Percentiles rank a stretch among this genome's conserved stretches.
Evolutionary conservation across 2,113 vertebrate genomes (phyloP).

Genomic region (Psammodynastes pulverulentus): DNA sequence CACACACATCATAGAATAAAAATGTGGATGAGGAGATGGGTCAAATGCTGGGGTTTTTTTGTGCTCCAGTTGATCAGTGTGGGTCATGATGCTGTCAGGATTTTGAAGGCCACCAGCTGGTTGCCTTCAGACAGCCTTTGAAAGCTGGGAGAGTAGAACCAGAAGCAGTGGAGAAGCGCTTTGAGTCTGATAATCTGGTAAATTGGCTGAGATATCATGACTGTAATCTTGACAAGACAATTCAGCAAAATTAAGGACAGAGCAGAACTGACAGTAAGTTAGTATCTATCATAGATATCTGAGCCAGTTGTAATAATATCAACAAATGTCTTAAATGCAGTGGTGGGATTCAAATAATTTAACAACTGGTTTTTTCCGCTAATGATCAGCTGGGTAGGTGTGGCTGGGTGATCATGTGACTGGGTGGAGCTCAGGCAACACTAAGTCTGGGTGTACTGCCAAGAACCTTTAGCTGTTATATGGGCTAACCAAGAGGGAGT

Average conservation of each 20-base stretch:
- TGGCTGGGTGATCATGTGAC: too few relatives aligned
- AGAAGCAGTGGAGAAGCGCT: not conserved
- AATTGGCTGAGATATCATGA: not conserved
- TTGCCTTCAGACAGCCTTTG: not conserved
- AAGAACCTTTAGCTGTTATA: too few relatives aligned
- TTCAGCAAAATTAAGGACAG: not conserved
- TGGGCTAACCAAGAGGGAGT: too few relatives aligned
- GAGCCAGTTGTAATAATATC: not conserved
- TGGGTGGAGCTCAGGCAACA: too few relatives aligned
- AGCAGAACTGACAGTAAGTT: not conserved
- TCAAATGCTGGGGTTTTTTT: not conserved
- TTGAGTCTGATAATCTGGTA: not conserved
- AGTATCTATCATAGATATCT: not conserved
- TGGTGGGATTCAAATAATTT: too few relatives aligned
- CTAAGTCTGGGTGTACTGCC: too few relatives aligned
- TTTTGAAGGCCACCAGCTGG: not conserved
- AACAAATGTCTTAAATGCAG: too few relatives aligned
- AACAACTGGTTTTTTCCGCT: too few relatives aligned
- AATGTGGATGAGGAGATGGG: not conserved
- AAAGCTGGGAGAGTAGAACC: not conserved
- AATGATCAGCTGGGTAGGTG: too few relatives aligned
- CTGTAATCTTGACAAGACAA: not conserved
- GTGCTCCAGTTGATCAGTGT: not conserved
- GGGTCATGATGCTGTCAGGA: not conserved
- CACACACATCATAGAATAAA: not conserved